Evolutionary conservation across 2,797 vertebrate species (phyloP).

Genomic region (Poeciliopsis presidionis): DNA sequence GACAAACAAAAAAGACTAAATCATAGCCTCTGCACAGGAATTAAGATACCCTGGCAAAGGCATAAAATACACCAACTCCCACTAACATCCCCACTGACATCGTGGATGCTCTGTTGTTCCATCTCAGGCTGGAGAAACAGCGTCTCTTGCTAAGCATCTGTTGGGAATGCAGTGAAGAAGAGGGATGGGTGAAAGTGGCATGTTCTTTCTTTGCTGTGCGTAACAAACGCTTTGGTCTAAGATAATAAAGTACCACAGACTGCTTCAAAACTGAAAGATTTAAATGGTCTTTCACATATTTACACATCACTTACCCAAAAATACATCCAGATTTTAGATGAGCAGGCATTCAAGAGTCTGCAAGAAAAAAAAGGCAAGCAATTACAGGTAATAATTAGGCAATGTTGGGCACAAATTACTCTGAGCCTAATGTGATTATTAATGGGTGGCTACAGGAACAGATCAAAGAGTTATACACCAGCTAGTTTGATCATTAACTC

Average conservation of each 20-base stretch:
- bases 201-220: neutral
- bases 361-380: neutral
- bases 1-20: constrained; percentile 75
- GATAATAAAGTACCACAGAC: neutral
- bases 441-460: constrained; percentile 30
- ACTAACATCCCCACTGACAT: constrained; percentile 42
- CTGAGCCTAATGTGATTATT: constrained; percentile 36
- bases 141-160: constrained; percentile 31
- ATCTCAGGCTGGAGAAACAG: constrained; percentile 36
- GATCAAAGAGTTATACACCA: constrained; percentile 55
- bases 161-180: constrained; percentile 41
- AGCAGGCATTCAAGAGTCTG: neutral
- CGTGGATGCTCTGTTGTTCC: constrained; percentile 47
- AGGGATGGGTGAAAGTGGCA: neutral
- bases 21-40: constrained; percentile 69
- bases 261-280: neutral
- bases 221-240: neutral
- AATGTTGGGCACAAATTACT: constrained; percentile 21
- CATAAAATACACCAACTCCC: constrained; percentile 47
- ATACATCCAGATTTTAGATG: neutral
- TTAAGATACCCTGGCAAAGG: constrained; percentile 68
- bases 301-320: neutral
- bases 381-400: constrained; percentile 27
- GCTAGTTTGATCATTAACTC: constrained; percentile 40
- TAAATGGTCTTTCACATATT: neutral